Evolutionary conservation across 2,113 vertebrate genomes (phyloP), one percentile per base, ranked within the genome.

Genomic region (Brachionichthys hirsutus): DNA sequence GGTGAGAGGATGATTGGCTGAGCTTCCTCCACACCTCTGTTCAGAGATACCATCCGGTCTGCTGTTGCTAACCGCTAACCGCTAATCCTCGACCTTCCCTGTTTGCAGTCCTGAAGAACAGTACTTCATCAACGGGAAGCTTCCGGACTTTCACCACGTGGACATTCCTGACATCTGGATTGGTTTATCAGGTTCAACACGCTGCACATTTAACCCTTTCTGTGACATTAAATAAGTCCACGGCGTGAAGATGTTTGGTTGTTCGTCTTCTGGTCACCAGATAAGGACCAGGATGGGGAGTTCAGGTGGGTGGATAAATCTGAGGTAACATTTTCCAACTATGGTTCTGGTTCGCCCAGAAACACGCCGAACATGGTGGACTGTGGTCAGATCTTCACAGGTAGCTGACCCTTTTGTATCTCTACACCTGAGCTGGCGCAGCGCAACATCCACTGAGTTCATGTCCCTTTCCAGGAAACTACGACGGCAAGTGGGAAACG

Each of bases 381-480:
- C 78, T 92, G 92, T 71, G 92, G 90, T 3, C 90, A 92, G 70
- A 92, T 93, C 62, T 93, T 85, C 67, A 92, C 92, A 56, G 92
- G 92, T 92, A 2, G 6, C 4, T 30, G 24, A 30, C 24, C 4
- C 34, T 8, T 4, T 0, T 30, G 6, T 35, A 43, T 12, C 10
- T 46, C 16, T 13, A 43, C 12, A 45, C 11, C 19, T 17, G 15
- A 64, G 1, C 8, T 10, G 11, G 43, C 9, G 19, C 3, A 30
- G 2, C 45, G 36, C 7, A 22, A 15, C 34, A 13, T 2, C 12
- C 6, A 6, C 35, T 19, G 38, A 40, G 2, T 24, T 36, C 9
- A 8, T 54, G 19, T 14, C 35, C 8, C 62, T 11, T n/a, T 64
- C 5, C 67, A 92, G 91, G 91, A 64, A 92, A 91, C 63, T 90